These are phyloP conservation scores for Sarcophaga rosellei DNA, from an alignment of 2,888 invertebrate species.

Conservation along the genomic window DNA sequence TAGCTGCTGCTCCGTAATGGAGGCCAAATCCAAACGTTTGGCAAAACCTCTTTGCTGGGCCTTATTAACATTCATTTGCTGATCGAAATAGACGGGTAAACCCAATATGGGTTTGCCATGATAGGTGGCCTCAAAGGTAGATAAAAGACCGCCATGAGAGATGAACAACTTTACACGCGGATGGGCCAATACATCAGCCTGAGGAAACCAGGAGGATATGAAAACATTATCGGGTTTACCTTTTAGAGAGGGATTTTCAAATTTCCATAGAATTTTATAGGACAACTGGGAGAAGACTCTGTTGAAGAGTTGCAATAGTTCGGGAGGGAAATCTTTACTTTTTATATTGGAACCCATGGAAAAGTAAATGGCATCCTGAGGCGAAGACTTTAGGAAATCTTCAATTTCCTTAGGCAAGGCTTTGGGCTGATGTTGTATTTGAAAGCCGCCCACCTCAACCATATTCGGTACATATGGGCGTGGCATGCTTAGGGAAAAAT, in stretches of 20 bases:
- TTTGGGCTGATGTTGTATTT: conserved; percentile 73
- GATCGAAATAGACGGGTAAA: conserved; percentile 81
- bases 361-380: conserved; percentile 81
- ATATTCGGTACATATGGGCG: conserved; percentile 78
- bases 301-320: conserved; percentile 71
- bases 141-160: conserved; percentile 80
- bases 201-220: conserved; percentile 78
- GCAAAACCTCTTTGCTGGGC: conserved; percentile 69
- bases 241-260: conserved; percentile 76
- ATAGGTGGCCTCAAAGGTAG: conserved; percentile 79
- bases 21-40: conserved; percentile 25
- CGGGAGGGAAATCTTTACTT: conserved; percentile 72
- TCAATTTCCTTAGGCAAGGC: conserved; percentile 76
- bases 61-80: conserved; percentile 80
- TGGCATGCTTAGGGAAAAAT: conserved; percentile 75
- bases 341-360: conserved; percentile 81
- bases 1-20: conserved; percentile 4
- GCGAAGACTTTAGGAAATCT: conserved; percentile 78
- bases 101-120: conserved; percentile 80
- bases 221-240: conserved; percentile 72
- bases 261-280: conserved; percentile 81
- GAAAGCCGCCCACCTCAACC: conserved; percentile 79
- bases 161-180: conserved; percentile 80
- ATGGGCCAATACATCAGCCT: conserved; percentile 78
- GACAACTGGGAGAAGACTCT: conserved; percentile 71